Conservation (phyloP, 2,888 invertebrate species). For the Tipula helvola region DNA sequence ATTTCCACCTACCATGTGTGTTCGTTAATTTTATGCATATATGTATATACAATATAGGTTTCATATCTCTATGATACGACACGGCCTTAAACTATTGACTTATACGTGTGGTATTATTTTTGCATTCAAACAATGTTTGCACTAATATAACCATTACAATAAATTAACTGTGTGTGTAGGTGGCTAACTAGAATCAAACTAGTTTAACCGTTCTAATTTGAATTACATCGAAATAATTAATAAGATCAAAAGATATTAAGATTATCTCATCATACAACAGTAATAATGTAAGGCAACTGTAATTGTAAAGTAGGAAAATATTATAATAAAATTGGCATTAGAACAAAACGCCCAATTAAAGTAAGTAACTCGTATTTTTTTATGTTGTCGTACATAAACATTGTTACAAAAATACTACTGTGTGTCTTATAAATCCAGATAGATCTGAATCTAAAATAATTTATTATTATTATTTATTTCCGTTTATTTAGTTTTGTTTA, state of each 20-base stretch:
- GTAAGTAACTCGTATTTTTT: not conserved
- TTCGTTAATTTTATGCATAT: not conserved
- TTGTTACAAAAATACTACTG: not conserved
- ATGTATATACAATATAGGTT: not conserved
- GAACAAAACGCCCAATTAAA: not conserved
- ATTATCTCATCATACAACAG: not conserved
- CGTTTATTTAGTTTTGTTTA: not conserved
- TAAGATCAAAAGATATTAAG: not conserved
- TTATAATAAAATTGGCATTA: not conserved
- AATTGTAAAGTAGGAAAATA: not conserved
- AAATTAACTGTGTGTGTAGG: not conserved
- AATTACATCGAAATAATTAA: not conserved
- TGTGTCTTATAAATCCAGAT: not conserved
- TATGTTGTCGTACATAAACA: not conserved
- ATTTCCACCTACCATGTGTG: not conserved
- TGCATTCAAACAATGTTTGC: not conserved
- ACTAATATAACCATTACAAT: not conserved
- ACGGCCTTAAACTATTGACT: not conserved
- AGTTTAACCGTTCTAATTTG: not conserved
- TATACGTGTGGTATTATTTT: not conserved
- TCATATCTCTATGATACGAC: not conserved
- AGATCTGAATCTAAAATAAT: not conserved
- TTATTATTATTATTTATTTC: not conserved
- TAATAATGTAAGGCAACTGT: not conserved
- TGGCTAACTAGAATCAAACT: not conserved